Base-by-base conservation (phyloP, 2,888 invertebrate genomes). In the Dynastes grantii region DNA sequence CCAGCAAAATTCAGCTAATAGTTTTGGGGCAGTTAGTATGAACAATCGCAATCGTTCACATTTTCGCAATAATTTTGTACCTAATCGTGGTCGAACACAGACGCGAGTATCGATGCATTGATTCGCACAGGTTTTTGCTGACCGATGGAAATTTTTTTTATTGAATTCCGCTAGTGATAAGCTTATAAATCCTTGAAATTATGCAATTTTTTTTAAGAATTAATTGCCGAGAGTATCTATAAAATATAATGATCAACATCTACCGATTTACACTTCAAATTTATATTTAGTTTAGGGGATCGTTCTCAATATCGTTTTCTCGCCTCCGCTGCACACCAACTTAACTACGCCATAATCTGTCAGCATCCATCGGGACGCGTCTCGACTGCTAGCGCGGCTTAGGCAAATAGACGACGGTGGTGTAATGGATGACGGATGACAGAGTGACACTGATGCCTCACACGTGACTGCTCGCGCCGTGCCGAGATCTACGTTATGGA, bases 391-490 rank as follows among this genome's bases (percentile, higher is more conserved):
- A 76, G 76, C 58, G 79, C 22, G 63, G 67, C 64, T 58, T 58
- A 63, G 49, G 27, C 16, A 40, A 64, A 37, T 22, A 73, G 78
- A 22, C 81, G 81, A 81, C 81, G 81, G 80, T 76, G 64, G 81
- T 55, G 83, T 87, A 86, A 87, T 87, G 86, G 86, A 87, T 87
- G 86, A 84, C 84, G 84, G 86, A 87, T 87, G 86, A 84, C 84
- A 84, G 84, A 84, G 84, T 85, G 87, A 87, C 86, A 86, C 85
- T 87, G 86, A 87, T 87, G 87, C 86, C 82, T 85, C 85, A 87
- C 86, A 86, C 87, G 87, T 87, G 87, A 87, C 87, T 87, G 84
- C 83, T 81, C 84, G 84, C 84, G 83, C 84, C 83, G 83, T 80
- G 76, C 80, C 80, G 84, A 85, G 86, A 87, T 87, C 85, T 85